Base-by-base conservation (phyloP, 2,113 vertebrate species). In the Lota lota region DNA sequence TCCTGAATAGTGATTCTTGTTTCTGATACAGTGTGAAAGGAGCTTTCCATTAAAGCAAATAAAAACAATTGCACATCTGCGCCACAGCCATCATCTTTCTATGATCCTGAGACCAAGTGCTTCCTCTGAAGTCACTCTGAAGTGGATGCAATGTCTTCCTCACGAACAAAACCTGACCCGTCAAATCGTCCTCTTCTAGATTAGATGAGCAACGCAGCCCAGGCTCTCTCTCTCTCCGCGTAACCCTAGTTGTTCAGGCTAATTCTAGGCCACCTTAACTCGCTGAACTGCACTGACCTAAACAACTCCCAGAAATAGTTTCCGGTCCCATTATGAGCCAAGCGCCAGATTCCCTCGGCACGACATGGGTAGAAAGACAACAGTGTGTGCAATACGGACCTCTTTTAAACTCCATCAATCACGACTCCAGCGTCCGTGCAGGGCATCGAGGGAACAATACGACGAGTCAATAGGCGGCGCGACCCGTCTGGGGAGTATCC, bases 401-500 rank as follows among this genome's bases (percentile, higher is more conserved):
- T 76, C 77, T 76, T 70, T 70, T 82, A 85, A 47, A 47, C 87
- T 88, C 87, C 80, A 88, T 89, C 88, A 88, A 85, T 88, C 85
- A 89, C 88, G 88, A 87, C 40, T 87, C 77, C 69, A 84, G 74
- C 79, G 81, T 79, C 87, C 83, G 88, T 88, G 88, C 67, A 81
- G 79, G 77, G 83, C 87, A 80, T 88, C 89, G 78, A 90, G 70
- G 81, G 72, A 70, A 90, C 87, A 90, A 79, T 87, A 85, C 81
- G 88, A 18, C 80, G 80, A 80, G 74, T 88, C 84, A 90, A 89
- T 85, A 74, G 87, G 84, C 80, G 80, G 78, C 82, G 87, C 61
- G 77, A 88, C 84, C 82, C 87, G 87, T 88, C 88, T 88, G 77
- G 77, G 83, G 83, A 83, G 86, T 73, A 87, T 90, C 89, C 85